phyloP scores from a whole-genome alignment of 2,113 vertebrate genomes.

The Petromus typicus region DNA sequence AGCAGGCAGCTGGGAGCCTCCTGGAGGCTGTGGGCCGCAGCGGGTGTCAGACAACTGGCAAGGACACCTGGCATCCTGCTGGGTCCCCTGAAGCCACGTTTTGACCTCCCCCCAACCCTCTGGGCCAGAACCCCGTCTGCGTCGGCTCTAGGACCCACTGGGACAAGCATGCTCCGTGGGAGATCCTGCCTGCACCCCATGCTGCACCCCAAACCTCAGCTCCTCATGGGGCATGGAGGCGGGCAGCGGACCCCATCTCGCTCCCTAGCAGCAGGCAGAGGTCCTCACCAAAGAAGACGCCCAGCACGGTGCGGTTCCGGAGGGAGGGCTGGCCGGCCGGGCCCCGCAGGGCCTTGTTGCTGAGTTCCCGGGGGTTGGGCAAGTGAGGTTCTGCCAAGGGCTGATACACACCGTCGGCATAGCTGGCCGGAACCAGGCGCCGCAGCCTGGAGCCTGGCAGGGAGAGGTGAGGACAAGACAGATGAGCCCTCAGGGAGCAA shows the following conservation, averaged over 20 bases:
- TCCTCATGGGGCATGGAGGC: neutral
- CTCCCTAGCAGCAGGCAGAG: neutral
- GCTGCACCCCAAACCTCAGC: neutral
- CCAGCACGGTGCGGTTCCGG: slow-evolving; percentile 90
- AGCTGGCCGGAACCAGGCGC: slow-evolving; percentile 90
- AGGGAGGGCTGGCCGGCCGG: slow-evolving; percentile 87
- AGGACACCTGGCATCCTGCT: neutral
- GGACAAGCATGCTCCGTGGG: neutral
- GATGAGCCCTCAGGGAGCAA: neutral
- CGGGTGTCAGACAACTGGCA: neutral
- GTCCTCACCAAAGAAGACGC: slow-evolving; percentile 91
- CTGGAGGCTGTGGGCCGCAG: neutral
- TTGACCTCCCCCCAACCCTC: neutral
- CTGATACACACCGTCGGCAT: slow-evolving; percentile 91
- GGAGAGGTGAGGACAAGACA: neutral
- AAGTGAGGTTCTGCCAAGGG: slow-evolving; percentile 86
- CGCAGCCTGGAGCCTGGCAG: slow-evolving; percentile 87
- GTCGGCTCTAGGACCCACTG: neutral
- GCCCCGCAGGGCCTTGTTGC: slow-evolving; percentile 84
- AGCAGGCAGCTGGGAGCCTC: slow-evolving; percentile 44
- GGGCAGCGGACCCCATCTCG: neutral
- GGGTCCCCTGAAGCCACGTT: neutral
- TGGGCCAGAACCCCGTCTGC: neutral
- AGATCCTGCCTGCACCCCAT: neutral
- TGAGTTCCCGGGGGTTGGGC: slow-evolving; percentile 90